Base-by-base conservation (phyloP, 2,888 invertebrate species). In the Orthosia gothica region DNA sequence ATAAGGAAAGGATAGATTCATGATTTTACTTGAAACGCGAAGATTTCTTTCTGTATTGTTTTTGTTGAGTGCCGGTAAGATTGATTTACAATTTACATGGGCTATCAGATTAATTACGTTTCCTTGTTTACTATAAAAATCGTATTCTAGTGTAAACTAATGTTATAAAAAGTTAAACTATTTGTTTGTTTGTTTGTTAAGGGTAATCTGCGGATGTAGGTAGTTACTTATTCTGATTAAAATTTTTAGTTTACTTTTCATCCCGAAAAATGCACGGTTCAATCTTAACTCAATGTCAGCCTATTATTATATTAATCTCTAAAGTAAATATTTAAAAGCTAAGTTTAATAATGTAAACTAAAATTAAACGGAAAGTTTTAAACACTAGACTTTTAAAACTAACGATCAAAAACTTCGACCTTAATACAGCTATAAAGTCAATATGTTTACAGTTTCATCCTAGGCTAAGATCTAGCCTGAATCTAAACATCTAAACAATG, bases 1-100 rank as follows among this genome's bases (percentile, higher is more conserved):
- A 79, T 74, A 74, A 76, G 86, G 81, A 87, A 82, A 63, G 70
- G 69, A 74, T 64, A 66, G 52, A 20, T 12, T 62, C 67, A 62
- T 47, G 57, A 74, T 57, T 79, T 83, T 79, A 82, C 79, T 76
- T 76, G 40, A 76, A 74, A 59, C 26, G 40, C 18, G 16, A 65
- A 75, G 59, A 54, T 74, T 70, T 81, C 32, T 68, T 58, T 70
- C 59, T 74, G 64, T 47, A 54, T 61, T 45, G 13, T 47, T 61
- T 57, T 49, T 58, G 49, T 62, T 26, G 7, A 18, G 12, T 55
- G 49, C 50, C 16, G 45, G 32, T 62, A 16, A 15, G 47, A 26
- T 69, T 50, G n/a, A 82, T 70, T 83, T 26, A 11, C 23, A 55
- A 50, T 66, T 26, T 5, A 50, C 13, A 40, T 40, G 0, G 18